Conservation (phyloP, 2,113 vertebrate species). For the Takifugu bimaculatus region DNA sequence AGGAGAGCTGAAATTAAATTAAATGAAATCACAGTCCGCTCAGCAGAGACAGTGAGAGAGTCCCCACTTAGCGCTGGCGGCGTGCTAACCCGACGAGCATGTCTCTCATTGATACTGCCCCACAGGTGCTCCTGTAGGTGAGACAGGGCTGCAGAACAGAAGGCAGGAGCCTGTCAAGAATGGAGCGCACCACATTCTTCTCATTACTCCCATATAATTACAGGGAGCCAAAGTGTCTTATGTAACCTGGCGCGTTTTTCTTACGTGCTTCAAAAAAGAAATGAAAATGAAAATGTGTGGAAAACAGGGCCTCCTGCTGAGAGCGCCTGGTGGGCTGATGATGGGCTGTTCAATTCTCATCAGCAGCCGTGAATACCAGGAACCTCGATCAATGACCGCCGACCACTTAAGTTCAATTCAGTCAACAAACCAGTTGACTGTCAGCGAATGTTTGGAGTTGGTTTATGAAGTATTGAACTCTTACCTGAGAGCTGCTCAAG, state of each 20-base stretch:
- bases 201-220: neutral
- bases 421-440: too few relatives aligned
- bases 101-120: conserved; percentile 15
- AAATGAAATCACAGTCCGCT: conserved; percentile 48
- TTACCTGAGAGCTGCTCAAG: too few relatives aligned
- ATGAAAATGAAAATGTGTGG: neutral
- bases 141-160: neutral
- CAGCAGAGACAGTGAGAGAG: conserved; percentile 1
- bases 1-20: conserved; percentile 41
- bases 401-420: too few relatives aligned
- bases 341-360: conserved; percentile 16
- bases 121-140: conserved; percentile 19
- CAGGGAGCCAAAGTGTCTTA: neutral
- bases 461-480: too few relatives aligned
- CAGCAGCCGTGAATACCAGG: neutral
- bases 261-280: too few relatives aligned
- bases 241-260: neutral
- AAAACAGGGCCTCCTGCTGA: neutral
- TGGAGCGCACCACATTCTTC: neutral
- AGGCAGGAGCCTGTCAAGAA: neutral
- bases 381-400: neutral
- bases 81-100: conserved; percentile 17
- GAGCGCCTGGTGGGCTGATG: neutral
- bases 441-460: too few relatives aligned
- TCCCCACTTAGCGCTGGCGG: conserved; percentile 10